Base-by-base conservation (phyloP, 2,113 vertebrate genomes). In the Empidonax alnorum region DNA sequence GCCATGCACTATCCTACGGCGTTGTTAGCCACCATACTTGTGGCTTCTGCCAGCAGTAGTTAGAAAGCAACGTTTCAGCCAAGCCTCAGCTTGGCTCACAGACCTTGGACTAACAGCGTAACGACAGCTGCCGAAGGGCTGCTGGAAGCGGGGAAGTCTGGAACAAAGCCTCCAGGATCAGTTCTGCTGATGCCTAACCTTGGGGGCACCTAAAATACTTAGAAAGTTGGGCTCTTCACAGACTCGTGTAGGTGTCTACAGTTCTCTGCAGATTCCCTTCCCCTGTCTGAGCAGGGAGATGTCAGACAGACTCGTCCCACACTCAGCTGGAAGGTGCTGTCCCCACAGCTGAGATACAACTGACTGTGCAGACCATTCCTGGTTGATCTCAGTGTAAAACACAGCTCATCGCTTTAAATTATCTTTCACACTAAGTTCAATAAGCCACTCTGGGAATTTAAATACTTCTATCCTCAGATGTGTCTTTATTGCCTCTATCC, bases 1-100 rank as follows among this genome's bases (percentile, higher is more conserved):
- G 39, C 87, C 47, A 39, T 0, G 2, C 10, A 22, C 46, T 37
- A 31, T 27, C 50, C 42, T 55, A 53, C 13, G 37, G 30, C 63
- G 66, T 15, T 65, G 79, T 27, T 46, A 88, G 63, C 55, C 59
- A 69, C 1, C 18, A 66, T 4, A 69, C 12, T 47, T 37, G 18
- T n/a, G 76, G 59, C 30, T 93, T 94, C 88, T 84, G 68, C 88
- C 83, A 80, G 20, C 31, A 59, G 63, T 8, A 86, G 59, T 42
- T 77, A 42, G 42, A 88, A 75, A 74, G 67, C 15, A 52, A 23
- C 0, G 0, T 31, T 87, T 74, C 72, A 86, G 39, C n/a, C 87
- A 85, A 86, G 68, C 44, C 35, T 55, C 0, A 0, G 49, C 62
- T 87, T 77, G 68, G 68, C 73, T 92, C 41, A 50, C 23, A 67